Conservation (phyloP, 1,140 invertebrate species). For the Myzus persicae region DNA sequence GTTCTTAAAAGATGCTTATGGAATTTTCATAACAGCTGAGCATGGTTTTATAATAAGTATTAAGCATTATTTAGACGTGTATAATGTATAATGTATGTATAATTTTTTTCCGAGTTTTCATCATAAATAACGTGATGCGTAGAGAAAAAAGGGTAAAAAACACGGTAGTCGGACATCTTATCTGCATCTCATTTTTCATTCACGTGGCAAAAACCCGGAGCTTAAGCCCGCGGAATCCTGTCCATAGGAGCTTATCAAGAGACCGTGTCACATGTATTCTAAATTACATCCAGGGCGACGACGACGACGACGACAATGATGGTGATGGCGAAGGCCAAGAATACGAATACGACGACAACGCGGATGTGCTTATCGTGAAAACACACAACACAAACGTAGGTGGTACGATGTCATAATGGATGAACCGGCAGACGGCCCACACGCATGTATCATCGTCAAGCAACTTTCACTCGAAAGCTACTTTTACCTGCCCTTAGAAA, state of each 20-base stretch:
- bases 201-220: slow-evolving; percentile 29
- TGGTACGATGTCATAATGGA: slow-evolving; percentile 44
- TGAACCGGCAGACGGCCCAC: background rate
- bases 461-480: background rate
- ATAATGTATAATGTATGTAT: background rate
- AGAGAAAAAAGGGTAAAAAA: slow-evolving; percentile 14
- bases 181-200: slow-evolving; percentile 59
- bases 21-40: background rate
- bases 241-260: slow-evolving; percentile 40
- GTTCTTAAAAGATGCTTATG: background rate
- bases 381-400: slow-evolving; percentile 40
- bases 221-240: slow-evolving; percentile 35
- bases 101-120: background rate
- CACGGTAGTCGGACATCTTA: slow-evolving; percentile 49
- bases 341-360: background rate
- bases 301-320: background rate
- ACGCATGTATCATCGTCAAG: slow-evolving; percentile 52
- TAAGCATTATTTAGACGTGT: background rate
- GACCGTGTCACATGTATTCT: slow-evolving; percentile 46
- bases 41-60: background rate
- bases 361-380: slow-evolving; percentile 48
- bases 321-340: no score
- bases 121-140: background rate
- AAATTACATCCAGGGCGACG: slow-evolving; percentile 23
- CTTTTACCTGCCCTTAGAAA: background rate